Evolutionary conservation across 2,113 vertebrate species (phyloP), one percentile per base, ranked within the genome.

Genomic region (Melanerpes aurifrons): DNA sequence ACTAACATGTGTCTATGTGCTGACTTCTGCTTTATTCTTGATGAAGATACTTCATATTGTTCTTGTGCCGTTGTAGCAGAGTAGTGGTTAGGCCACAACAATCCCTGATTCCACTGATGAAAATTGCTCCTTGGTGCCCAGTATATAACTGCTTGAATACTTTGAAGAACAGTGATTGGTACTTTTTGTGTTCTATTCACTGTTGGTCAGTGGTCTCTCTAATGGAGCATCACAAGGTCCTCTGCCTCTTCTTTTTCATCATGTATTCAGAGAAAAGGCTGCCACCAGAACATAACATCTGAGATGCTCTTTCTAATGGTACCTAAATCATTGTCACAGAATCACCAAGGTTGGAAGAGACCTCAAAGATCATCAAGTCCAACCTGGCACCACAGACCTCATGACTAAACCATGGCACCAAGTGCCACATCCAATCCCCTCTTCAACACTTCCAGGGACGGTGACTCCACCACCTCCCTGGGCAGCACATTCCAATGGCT

Each of bases 31-130:
- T 83, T 67, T 67, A 47, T 74, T 69, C 48, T 58, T 57, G 82
- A 21, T 75, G 69, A 72, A 91, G 67, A 35, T 72, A 73, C 56
- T 77, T 71, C 56, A 31, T 91, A 6, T 69, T 80, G 40, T 81
- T 62, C 53, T 31, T 24, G 10, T 35, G 53, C 57, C 45, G 16
- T 79, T 64, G 29, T 91, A 61, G 5, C 32, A 48, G 40, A 48
- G 14, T 43, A 43, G 22, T 83, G 67, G 15, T 81, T 31, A 72
- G 77, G 62, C n/a, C 43, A 79, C 63, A 56, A 10, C 31, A 43
- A 7, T 26, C 57, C n/a, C 43, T 6, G 13, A 54, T 45, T 61
- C 61, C 32, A 19, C 31, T 77, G 75, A 26, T 40, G 47, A 31
- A 57, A 71, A 86, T 32, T 76, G 25, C 32, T 82, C 11, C 48